Evolutionary conservation across 2,113 vertebrate species (phyloP).

Genomic region (Spilogale gracilis): DNA sequence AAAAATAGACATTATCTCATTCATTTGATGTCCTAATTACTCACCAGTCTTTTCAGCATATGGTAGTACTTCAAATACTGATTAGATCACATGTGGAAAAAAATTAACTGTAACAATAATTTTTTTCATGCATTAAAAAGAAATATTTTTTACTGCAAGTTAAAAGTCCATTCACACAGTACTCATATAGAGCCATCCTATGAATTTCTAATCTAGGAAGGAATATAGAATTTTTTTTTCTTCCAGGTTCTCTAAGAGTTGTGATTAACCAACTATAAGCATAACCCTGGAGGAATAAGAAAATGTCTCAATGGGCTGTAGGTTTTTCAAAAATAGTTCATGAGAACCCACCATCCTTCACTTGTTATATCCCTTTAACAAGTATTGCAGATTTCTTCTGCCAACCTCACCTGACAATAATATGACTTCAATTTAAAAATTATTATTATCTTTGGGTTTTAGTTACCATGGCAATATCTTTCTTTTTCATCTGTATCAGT

Average conservation of each 20-base stretch:
- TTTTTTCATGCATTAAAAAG: background rate
- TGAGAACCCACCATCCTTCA: background rate
- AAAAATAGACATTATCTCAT: background rate
- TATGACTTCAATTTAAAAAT: slow-evolving; percentile 34
- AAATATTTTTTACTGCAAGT: background rate
- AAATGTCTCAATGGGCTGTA: background rate
- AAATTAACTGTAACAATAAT: background rate
- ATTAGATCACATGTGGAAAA: background rate
- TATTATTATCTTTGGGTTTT: slow-evolving; percentile 42
- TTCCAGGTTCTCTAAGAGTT: background rate
- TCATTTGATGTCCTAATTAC: background rate
- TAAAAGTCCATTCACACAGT: background rate
- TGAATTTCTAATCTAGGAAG: background rate
- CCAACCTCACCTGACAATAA: background rate
- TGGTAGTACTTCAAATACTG: background rate
- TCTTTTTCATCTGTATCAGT: slow-evolving; percentile 32
- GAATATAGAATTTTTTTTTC: background rate
- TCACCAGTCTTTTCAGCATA: background rate
- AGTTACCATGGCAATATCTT: slow-evolving; percentile 60
- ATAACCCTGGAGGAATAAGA: background rate
- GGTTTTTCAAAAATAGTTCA: background rate
- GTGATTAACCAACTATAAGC: background rate
- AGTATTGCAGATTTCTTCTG: background rate
- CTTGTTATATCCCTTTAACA: background rate
- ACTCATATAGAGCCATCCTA: background rate